Base-by-base conservation (phyloP, 1,140 invertebrate genomes). In the Mizuhopecten yessoensis region DNA sequence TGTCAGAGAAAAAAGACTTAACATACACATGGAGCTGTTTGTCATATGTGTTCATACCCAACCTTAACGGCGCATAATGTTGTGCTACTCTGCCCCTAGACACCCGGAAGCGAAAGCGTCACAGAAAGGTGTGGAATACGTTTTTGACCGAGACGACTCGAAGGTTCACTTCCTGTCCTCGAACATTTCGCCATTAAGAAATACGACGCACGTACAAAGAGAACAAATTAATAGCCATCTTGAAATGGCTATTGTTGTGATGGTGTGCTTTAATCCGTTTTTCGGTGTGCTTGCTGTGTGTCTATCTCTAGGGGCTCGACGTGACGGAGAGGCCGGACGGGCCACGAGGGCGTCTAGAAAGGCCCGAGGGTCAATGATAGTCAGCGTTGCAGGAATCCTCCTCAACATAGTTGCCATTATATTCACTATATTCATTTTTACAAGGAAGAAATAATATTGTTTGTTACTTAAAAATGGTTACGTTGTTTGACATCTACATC, bases 231-330 rank as follows among this genome's bases (percentile, higher is more conserved):
- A 87, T n/a, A 87, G 87, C 36, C 36, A 87, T 87, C 36, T 87
- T 36, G 87, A 87, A 36, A 87, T 87, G 87, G 87, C 87, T n/a
- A 87, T 87, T 29, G 36, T 87, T 87, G 87, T 87, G 1, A 34
- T 87, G 33, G 87, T 87, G 34, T 87, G 87, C 36, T 87, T 87
- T 87, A 87, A 87, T 9, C 87, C 87, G 1, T 34, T 87, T 34
- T 87, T 87, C 36, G 87, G 87, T 17, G 34, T 39, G 29, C 87
- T 87, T 87, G 34, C 87, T 87, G 87, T 87, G 34, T 87, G 36
- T 87, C 20, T 87, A 17, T 87, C 87, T 9, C 33, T 87, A n/a
- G 36, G 36, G 5, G 34, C 87, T 0, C 17, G 36, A 34, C 34
- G 36, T 36, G 87, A 87, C 87, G 34, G 34, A 15, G 87, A 87